phyloP scores from a whole-genome alignment of 2,797 vertebrate species.

The Myotis myotis region DNA sequence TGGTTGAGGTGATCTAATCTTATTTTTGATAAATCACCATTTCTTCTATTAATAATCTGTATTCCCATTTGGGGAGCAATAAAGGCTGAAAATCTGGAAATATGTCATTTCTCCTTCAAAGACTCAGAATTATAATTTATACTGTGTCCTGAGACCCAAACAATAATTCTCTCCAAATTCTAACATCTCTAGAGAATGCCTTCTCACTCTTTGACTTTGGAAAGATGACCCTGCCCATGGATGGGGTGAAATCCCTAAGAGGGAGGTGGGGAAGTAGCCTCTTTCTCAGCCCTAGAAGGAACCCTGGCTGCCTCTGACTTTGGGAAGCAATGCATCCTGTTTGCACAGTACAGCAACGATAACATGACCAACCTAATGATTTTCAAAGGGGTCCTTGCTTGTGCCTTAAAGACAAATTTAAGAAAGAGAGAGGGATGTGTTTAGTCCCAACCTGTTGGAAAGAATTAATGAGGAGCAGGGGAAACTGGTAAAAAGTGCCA shows the following conservation, averaged over 20 bases:
- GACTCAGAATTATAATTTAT: neutral
- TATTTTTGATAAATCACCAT: neutral
- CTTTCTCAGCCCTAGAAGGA: neutral
- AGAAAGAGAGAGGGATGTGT: neutral
- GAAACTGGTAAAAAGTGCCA: neutral
- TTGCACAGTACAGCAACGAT: neutral
- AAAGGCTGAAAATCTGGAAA: neutral
- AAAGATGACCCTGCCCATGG: neutral
- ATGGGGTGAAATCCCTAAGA: neutral
- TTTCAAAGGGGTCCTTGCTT: neutral
- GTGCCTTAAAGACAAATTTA: neutral
- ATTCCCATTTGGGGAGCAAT: neutral
- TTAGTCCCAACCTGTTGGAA: neutral
- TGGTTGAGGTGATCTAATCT: neutral
- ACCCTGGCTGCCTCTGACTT: neutral
- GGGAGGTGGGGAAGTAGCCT: rapidly evolving
- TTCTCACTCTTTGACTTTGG: neutral
- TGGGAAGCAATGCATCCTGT: neutral
- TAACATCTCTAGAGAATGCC: neutral
- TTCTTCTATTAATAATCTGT: neutral
- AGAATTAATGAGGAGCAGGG: neutral
- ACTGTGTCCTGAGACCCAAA: neutral
- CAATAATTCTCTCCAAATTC: neutral
- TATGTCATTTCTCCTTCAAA: neutral
- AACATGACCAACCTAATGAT: neutral